Evolutionary conservation across 1,140 invertebrate genomes (phyloP).

Genomic region (Nasonia giraulti): DNA sequence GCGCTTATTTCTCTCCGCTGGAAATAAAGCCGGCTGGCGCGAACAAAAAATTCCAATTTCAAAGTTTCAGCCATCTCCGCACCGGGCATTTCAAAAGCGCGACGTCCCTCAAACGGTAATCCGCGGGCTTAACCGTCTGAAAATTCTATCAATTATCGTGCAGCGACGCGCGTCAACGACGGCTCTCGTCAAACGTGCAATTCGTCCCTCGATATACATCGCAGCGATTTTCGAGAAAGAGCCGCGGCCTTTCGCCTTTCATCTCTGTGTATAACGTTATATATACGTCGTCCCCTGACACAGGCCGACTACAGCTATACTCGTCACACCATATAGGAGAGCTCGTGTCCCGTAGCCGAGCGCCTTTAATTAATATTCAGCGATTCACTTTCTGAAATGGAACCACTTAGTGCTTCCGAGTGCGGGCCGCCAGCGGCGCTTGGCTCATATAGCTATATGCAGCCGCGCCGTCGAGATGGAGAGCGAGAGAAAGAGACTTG

Average conservation of each 20-base stretch:
- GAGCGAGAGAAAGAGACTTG: no score
- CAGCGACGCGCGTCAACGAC: not conserved
- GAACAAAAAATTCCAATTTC: not conserved
- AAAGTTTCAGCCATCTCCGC: not conserved
- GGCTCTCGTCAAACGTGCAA: constrained; percentile 2
- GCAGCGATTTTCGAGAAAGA: not conserved
- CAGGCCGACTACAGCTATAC: not conserved
- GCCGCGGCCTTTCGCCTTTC: constrained; percentile 26
- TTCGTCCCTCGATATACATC: constrained; percentile 21
- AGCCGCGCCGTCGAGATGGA: not conserved
- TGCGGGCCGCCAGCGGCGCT: constrained; percentile 4
- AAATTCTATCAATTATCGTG: constrained; percentile 20
- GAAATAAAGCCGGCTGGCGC: no score
- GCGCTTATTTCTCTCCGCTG: no score
- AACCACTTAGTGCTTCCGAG: constrained; percentile 58
- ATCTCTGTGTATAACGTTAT: not conserved
- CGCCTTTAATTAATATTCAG: constrained; percentile 62
- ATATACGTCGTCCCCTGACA: not conserved
- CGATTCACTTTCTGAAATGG: constrained; percentile 60
- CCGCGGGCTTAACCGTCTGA: not conserved
- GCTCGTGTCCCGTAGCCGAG: constrained; percentile 29
- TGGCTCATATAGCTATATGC: not conserved
- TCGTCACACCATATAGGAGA: not conserved
- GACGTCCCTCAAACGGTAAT: not conserved
- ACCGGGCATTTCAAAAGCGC: not conserved